Percentiles rank a stretch among this genome's conserved stretches.
Evolutionary conservation across 2,888 invertebrate genomes (phyloP).

Genomic region (Capitulum mitella): DNA sequence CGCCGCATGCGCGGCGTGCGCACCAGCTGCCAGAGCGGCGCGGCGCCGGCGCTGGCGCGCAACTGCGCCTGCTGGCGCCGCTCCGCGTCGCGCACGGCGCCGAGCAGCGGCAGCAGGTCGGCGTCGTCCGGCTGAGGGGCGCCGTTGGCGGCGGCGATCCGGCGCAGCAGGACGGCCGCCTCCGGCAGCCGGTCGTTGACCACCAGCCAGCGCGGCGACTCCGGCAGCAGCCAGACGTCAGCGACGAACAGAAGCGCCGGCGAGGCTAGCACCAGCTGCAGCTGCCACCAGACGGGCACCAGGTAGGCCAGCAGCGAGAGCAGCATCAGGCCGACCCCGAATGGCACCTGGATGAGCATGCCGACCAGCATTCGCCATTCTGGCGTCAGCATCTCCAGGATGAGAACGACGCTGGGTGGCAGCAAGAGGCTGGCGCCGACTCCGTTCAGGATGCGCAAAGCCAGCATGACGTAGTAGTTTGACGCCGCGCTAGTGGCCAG

Average conservation of each 20-base stretch:
- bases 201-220: constrained; percentile 71
- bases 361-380: constrained; percentile 54
- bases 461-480: constrained; percentile 35
- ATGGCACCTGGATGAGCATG: constrained; percentile 63
- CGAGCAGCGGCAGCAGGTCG: constrained; percentile 28
- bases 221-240: constrained; percentile 58
- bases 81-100: neutral
- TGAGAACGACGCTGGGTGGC: constrained; percentile 31
- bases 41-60: constrained; percentile 46
- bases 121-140: constrained; percentile 29
- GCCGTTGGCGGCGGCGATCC: constrained; percentile 53
- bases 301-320: constrained; percentile 58
- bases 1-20: constrained; percentile 60
- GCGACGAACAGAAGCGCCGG: constrained; percentile 53
- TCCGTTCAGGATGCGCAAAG: constrained; percentile 34
- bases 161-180: constrained; percentile 55
- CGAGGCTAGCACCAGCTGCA: constrained; percentile 59
- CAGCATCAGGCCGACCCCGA: constrained; percentile 60
- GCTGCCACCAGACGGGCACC: constrained; percentile 58
- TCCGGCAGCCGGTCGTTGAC: constrained; percentile 57
- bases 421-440: constrained; percentile 29
- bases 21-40: constrained; percentile 56
- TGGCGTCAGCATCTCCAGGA: constrained; percentile 55
- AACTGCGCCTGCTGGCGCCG: neutral
- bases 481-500: constrained; percentile 32